Conservation (phyloP, 2,888 invertebrate genomes). For the Drosophila paramelanica region DNA sequence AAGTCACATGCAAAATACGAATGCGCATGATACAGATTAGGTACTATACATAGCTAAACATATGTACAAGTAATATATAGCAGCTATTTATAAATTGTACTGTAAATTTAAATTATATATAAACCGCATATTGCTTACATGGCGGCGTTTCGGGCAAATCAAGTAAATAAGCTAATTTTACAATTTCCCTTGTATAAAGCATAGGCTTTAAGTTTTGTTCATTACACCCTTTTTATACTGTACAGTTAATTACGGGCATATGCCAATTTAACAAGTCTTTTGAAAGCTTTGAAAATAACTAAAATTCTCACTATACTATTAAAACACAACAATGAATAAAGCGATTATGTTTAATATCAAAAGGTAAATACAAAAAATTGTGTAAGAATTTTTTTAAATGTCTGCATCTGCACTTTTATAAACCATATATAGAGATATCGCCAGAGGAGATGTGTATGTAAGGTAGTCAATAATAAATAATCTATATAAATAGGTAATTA, state of each 20-base stretch:
- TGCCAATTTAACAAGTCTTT: constrained; percentile 53
- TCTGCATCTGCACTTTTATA: constrained; percentile 54
- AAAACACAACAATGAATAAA: constrained; percentile 45
- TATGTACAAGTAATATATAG: constrained; percentile 66
- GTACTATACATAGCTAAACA: constrained; percentile 52
- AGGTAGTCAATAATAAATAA: constrained; percentile 62
- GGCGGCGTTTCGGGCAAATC: constrained; percentile 47
- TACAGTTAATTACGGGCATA: constrained; percentile 49
- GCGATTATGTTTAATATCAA: constrained; percentile 33
- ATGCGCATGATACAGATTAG: constrained; percentile 37
- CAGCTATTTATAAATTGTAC: constrained; percentile 65
- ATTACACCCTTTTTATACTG: constrained; percentile 46
- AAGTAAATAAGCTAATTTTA: constrained; percentile 45
- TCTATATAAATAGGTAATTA: constrained; percentile 39
- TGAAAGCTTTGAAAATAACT: constrained; percentile 73
- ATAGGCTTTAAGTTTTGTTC: constrained; percentile 58
- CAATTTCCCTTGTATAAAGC: constrained; percentile 65
- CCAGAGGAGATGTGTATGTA: constrained; percentile 45
- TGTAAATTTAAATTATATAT: constrained; percentile 47
- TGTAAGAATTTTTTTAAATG: constrained; percentile 42
- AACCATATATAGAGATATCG: constrained; percentile 39
- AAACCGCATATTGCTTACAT: constrained; percentile 36
- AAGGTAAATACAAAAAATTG: constrained; percentile 16
- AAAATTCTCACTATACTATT: constrained; percentile 73
- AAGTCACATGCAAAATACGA: constrained; percentile 30